Evolutionary conservation across 2,797 vertebrate genomes (phyloP).

Genomic region (Lateolabrax maculatus): DNA sequence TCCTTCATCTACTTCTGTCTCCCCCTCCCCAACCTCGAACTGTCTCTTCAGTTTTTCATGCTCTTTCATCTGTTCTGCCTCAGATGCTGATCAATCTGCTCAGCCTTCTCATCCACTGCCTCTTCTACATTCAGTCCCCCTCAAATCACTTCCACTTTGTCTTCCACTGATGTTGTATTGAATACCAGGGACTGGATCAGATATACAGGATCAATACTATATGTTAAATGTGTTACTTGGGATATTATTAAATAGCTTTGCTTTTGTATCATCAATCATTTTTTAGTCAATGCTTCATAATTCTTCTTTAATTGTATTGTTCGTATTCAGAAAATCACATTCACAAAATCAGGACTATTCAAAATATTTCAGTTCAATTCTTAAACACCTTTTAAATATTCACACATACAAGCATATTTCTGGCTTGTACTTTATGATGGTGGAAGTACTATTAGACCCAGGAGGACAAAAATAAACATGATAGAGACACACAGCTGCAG

Average conservation of each 20-base stretch:
- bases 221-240: neutral
- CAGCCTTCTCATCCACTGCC: slow-evolving; percentile 21
- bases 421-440: neutral
- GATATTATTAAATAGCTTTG: neutral
- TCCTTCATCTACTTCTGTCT: slow-evolving; percentile 3
- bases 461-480: neutral
- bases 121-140: neutral
- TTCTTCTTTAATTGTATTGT: neutral
- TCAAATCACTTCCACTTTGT: neutral
- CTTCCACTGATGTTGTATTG: neutral
- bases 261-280: neutral
- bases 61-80: slow-evolving; percentile 59
- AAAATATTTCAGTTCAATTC: neutral
- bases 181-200: neutral
- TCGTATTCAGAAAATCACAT: neutral
- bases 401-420: neutral
- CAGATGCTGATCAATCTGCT: slow-evolving; percentile 54
- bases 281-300: neutral
- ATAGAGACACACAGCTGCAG: neutral
- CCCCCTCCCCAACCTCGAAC: slow-evolving; percentile 40
- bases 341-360: neutral
- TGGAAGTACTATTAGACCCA: neutral
- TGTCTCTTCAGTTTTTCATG: slow-evolving; percentile 49
- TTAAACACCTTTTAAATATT: neutral
- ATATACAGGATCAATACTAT: neutral